Percentiles rank a stretch among this genome's conserved stretches.
phyloP scores from a whole-genome alignment of 2,113 vertebrate species.

The Melanocharis versteri region DNA sequence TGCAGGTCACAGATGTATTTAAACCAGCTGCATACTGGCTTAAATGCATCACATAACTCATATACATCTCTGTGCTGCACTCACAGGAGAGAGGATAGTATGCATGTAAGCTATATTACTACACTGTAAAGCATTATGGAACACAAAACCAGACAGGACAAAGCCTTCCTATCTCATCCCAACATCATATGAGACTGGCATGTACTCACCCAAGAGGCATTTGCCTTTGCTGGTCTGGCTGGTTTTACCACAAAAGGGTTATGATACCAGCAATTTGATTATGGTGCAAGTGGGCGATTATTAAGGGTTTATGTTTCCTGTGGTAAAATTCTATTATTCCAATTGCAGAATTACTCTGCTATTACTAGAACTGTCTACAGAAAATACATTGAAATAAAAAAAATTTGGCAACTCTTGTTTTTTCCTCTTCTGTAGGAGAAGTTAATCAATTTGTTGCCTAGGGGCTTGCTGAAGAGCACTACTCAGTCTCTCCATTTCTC shows the following conservation, averaged over 20 bases:
- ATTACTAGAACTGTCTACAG: not conserved
- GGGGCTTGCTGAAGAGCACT: not conserved
- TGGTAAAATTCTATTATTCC: slow-evolving; percentile 16
- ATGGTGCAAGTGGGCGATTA: slow-evolving; percentile 25
- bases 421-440: not conserved
- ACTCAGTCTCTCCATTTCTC: not conserved
- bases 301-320: slow-evolving; percentile 42
- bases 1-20: not conserved
- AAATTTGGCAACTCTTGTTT: not conserved
- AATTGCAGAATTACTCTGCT: not conserved
- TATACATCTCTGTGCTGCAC: not conserved
- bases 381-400: not conserved
- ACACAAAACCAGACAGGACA: not conserved
- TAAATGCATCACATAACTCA: not conserved
- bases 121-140: not conserved
- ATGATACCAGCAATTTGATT: slow-evolving; percentile 20
- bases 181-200: not conserved
- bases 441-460: not conserved
- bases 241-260: slow-evolving; percentile 31
- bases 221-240: slow-evolving; percentile 23
- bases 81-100: not conserved
- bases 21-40: not conserved
- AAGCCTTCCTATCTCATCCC: not conserved
- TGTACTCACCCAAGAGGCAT: not conserved
- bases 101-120: not conserved